Base-by-base conservation (phyloP, 1,140 invertebrate genomes). In the Lepidurus apus region DNA sequence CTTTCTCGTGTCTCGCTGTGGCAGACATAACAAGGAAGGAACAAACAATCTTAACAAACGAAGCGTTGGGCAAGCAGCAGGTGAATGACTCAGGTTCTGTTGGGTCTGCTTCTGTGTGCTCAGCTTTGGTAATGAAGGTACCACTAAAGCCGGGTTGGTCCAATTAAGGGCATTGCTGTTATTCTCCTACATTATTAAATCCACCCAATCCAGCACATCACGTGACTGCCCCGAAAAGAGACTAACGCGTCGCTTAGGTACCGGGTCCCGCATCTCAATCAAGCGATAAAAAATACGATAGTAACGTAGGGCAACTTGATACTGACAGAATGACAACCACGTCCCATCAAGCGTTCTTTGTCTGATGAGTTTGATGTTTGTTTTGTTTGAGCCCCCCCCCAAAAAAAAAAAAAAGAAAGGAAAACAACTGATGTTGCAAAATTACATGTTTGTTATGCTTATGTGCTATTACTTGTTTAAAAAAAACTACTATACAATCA, bases 1-100 rank as follows among this genome's bases (percentile, higher is more conserved):
- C 77, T 42, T 26, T 34, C 74, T 78, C 77, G 26, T 78, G 47
- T 7, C 77, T 24, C 26, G 77, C 77, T 34, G 77, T 78, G 73
- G 77, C 45, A 74, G 77, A 34, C 77, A 78, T 78, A 17, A 24
- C 53, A n/a, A 13, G 21, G 8, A n/a, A 21, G 53, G 13, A 17
- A 34, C 17, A 65, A 65, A 65, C 10, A 47, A 17, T 13, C 17
- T 65, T 13, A 65, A 65, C 53, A 21, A 65, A 65, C 21, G 53
- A 65, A 65, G 3, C 53, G 53, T 65, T 65, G 7, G 53, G 53
- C 53, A 65, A 21, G 53, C 21, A 21, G 17, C 53, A 17, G 21
- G 53, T 65, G 53, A 65, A 65, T 65, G 53, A 65, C 6, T 65
- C 9, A 21, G 53, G 7, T 13, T 65, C 53, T 65, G 17, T 13